Evolutionary conservation across 2,113 vertebrate species (phyloP).

Genomic region (Alligator mississippiensis): DNA sequence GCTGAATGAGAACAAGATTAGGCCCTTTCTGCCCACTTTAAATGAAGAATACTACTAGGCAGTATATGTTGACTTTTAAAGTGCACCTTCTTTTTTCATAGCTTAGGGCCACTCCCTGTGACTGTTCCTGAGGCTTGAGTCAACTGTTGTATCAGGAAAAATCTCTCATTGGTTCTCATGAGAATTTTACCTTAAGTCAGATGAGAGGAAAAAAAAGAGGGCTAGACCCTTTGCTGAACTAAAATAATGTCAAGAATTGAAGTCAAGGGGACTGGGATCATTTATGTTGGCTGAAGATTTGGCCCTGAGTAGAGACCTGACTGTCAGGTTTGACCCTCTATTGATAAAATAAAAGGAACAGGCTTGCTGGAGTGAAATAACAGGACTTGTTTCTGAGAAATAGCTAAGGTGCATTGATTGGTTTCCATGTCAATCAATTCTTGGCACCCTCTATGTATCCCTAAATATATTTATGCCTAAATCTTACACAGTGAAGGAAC

Average conservation of each 20-base stretch:
- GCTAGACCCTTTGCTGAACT: not conserved
- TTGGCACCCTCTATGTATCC: too few species aligned
- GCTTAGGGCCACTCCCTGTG: not conserved
- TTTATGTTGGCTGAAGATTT: not conserved
- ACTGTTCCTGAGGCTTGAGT: not conserved
- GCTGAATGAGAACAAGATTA: not conserved
- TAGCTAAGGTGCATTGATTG: not conserved
- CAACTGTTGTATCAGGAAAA: not conserved
- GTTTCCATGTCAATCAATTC: not conserved
- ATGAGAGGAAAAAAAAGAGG: not conserved
- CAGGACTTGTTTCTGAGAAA: not conserved
- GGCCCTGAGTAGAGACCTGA: not conserved
- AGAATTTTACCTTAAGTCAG: not conserved
- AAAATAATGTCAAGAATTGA: not conserved
- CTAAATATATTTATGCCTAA: not conserved
- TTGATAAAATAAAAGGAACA: not conserved
- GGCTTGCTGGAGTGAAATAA: accelerated
- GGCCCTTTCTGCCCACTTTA: not conserved
- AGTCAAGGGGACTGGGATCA: not conserved
- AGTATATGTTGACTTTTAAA: not conserved
- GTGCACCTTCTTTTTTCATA: not conserved
- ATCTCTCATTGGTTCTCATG: not conserved
- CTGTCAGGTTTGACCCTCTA: too few species aligned
- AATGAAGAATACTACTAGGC: not conserved
- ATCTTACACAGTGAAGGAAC: not conserved